phyloP scores from a whole-genome alignment of 1,140 invertebrate species.

The Theocolax elegans region DNA sequence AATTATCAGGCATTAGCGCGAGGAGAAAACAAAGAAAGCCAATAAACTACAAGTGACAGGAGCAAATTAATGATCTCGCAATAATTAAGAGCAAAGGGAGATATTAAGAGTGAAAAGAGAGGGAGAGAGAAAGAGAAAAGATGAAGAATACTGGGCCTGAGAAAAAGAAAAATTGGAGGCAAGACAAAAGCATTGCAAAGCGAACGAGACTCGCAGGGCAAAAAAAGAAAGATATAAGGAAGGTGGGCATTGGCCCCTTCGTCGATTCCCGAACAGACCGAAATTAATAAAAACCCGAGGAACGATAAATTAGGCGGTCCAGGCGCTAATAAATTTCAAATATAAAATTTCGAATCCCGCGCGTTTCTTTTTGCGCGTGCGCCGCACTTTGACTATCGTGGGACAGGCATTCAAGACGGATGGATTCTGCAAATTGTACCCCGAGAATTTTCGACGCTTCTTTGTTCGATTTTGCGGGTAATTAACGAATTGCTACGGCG shows the following conservation, averaged over 20 bases:
- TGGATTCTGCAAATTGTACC: conserved; percentile 26
- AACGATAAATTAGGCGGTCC: conserved; percentile 52
- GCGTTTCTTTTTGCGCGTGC: conserved; percentile 24
- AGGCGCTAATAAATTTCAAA: conserved; percentile 53
- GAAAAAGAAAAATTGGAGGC: conserved; percentile 26
- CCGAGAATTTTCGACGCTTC: conserved; percentile 16
- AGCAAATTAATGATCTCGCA: conserved; percentile 29
- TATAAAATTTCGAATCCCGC: conserved; percentile 50
- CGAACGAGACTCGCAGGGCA: neutral
- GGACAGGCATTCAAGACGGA: conserved; percentile 29
- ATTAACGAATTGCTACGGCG: conserved; percentile 26
- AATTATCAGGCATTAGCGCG: neutral
- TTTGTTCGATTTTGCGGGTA: neutral
- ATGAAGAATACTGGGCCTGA: conserved; percentile 20
- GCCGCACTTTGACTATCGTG: conserved; percentile 31
- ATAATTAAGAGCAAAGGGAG: conserved; percentile 34
- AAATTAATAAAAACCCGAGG: conserved; percentile 57
- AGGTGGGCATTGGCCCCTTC: conserved; percentile 18
- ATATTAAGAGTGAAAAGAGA: neutral
- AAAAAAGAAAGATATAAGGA: neutral
- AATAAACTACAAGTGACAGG: conserved; percentile 11
- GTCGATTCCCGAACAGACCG: conserved; percentile 48
- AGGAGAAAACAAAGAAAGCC: neutral
- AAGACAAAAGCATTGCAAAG: conserved; percentile 6
- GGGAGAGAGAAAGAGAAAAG: neutral